Base-by-base conservation (phyloP, 2,888 invertebrate species). In the Agonopterix heracliana region DNA sequence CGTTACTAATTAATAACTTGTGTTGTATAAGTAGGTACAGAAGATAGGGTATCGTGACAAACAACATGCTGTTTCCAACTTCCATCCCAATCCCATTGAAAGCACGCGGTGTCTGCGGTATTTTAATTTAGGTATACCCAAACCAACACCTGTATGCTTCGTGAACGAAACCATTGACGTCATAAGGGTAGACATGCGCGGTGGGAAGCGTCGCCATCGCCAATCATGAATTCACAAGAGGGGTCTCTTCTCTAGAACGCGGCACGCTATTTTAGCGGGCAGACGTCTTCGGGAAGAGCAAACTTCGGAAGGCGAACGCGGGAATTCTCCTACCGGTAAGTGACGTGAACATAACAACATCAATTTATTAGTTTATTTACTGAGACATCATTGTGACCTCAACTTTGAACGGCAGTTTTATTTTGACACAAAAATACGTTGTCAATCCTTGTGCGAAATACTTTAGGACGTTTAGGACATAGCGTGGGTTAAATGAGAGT, bases 161-260 rank as follows among this genome's bases (percentile, higher is more conserved):
- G 75, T 85, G 85, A 86, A 84, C 77, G 85, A 74, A 81, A 61
- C 75, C 81, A 86, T 87, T 87, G 86, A 87, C 86, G 86, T 87
- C 86, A 87, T 77, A 72, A 70, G 66, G 60, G 62, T 61, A 59
- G 74, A 71, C 80, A 74, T 67, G 76, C 81, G 83, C 63, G 45
- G 26, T 64, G 13, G 26, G 10, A 26, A 54, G 57, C 67, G 66
- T 64, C 67, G 72, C 67, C 64, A 61, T 60, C 12, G 12, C 43
- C 41, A 11, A 47, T 14, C n/a, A 43, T 41, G 47, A 44, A 34
- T 43, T 55, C 50, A 55, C 56, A 55, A 56, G 51, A 52, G 52
- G 55, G 26, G 26, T 26, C 26, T 26, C 26, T 7, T 26, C 26
- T 26, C 26, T 17, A 57, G 71, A 66, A 74, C 83, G 82, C 83